These are phyloP conservation scores for Pomatorhinus ruficollis DNA, from an alignment of 2,113 vertebrate genomes.

Conservation along the genomic window DNA sequence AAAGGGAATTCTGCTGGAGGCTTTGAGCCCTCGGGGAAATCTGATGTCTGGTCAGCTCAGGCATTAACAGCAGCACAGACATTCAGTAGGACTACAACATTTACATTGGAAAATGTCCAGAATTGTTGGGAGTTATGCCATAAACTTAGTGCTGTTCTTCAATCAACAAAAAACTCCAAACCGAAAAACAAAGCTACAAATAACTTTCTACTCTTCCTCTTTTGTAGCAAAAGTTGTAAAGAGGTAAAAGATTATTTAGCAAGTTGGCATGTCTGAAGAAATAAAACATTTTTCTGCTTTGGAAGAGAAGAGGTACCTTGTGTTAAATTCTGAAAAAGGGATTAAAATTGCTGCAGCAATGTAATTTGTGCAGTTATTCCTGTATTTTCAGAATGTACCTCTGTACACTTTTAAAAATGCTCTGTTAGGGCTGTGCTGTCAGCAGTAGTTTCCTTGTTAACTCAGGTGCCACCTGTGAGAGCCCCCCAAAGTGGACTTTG, in stretches of 20 bases:
- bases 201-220: neutral
- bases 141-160: neutral
- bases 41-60: neutral
- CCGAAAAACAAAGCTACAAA: neutral
- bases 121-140: neutral
- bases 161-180: neutral
- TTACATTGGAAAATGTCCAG: neutral
- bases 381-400: neutral
- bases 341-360: neutral
- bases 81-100: neutral
- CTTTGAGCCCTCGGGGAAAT: neutral
- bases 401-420: neutral
- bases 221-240: neutral
- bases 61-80: neutral
- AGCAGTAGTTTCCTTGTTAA: neutral
- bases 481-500: rapidly evolving
- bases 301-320: neutral
- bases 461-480: neutral
- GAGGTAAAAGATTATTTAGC: neutral
- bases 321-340: neutral
- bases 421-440: rapidly evolving
- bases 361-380: neutral
- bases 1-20: neutral
- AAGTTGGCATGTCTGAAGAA: neutral
- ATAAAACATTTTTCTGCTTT: neutral